phyloP scores from a whole-genome alignment of 2,113 vertebrate genomes.

The Prietella phreatophila region DNA sequence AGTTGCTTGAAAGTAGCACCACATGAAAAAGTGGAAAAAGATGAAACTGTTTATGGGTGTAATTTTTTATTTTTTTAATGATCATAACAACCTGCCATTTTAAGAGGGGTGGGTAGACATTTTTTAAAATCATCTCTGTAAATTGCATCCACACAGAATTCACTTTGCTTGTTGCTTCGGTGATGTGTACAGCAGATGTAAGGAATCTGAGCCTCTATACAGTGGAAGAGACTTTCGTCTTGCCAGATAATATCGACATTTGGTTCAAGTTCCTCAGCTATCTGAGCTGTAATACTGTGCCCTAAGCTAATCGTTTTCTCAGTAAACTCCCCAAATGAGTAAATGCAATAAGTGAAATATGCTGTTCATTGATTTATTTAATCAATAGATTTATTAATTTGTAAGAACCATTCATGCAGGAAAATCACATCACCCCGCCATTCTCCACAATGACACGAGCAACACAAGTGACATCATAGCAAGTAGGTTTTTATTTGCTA shows the following conservation, averaged over 20 bases:
- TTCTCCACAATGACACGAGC: background rate
- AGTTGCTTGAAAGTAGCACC: too few species aligned
- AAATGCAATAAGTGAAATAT: background rate
- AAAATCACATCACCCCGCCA: background rate
- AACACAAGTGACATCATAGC: conserved; percentile 29
- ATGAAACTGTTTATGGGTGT: background rate
- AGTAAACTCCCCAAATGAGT: background rate
- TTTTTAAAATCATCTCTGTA: background rate
- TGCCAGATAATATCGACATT: background rate
- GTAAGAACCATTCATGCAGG: background rate
- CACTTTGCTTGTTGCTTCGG: background rate
- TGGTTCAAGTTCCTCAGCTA: background rate
- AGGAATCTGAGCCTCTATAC: background rate
- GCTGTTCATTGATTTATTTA: too few species aligned
- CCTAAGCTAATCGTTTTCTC: background rate
- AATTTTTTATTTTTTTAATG: background rate
- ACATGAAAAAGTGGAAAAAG: background rate
- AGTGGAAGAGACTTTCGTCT: background rate
- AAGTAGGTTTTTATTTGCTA: conserved; percentile 59
- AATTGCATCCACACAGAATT: background rate
- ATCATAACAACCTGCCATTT: background rate
- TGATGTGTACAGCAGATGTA: background rate
- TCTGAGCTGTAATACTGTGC: background rate
- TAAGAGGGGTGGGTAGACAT: background rate
- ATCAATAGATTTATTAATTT: background rate